These are phyloP conservation scores for Drosophila gunungcola DNA, from an alignment of 1,140 invertebrate species.

Conservation along the genomic window DNA sequence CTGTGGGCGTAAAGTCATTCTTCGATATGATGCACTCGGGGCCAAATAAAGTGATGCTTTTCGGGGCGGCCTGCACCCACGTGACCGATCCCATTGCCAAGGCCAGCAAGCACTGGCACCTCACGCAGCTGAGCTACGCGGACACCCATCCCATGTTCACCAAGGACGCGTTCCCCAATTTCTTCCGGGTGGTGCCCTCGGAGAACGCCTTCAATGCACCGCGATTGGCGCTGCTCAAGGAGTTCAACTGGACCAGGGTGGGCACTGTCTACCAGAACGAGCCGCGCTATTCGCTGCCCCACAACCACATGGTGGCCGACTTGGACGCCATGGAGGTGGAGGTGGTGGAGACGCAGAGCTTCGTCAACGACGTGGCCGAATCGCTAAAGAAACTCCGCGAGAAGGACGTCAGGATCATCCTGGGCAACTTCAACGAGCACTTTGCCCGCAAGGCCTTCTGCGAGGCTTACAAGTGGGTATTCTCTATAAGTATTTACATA, in stretches of 20 bases:
- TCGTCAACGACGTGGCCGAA: slow-evolving; percentile 94
- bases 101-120: slow-evolving; percentile 97
- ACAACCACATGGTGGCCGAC: slow-evolving; percentile 95
- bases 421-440: slow-evolving; percentile 98
- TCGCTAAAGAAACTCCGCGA: slow-evolving; percentile 94
- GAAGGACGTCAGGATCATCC: slow-evolving; percentile 97
- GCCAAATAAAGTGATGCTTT: slow-evolving; percentile 96
- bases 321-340: slow-evolving; percentile 92
- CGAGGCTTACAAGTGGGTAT: slow-evolving; percentile 91
- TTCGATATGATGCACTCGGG: slow-evolving; percentile 99
- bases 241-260: slow-evolving; percentile 98
- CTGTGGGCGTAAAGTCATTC: slow-evolving; percentile 98
- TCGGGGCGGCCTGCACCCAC: slow-evolving; percentile 97
- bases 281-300: slow-evolving; percentile 95
- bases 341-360: slow-evolving; percentile 96
- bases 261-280: slow-evolving; percentile 99
- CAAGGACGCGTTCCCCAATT: slow-evolving; percentile 96
- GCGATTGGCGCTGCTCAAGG: slow-evolving; percentile 92
- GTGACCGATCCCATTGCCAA: slow-evolving; percentile 99
- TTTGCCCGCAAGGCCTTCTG: slow-evolving; percentile 98
- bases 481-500: too few species aligned
- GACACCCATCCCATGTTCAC: slow-evolving; percentile 99
- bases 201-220: slow-evolving; percentile 98
- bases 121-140: slow-evolving; percentile 98
- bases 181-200: slow-evolving; percentile 97